phyloP scores from a whole-genome alignment of 1,140 invertebrate genomes.

The Bombus turneri region DNA sequence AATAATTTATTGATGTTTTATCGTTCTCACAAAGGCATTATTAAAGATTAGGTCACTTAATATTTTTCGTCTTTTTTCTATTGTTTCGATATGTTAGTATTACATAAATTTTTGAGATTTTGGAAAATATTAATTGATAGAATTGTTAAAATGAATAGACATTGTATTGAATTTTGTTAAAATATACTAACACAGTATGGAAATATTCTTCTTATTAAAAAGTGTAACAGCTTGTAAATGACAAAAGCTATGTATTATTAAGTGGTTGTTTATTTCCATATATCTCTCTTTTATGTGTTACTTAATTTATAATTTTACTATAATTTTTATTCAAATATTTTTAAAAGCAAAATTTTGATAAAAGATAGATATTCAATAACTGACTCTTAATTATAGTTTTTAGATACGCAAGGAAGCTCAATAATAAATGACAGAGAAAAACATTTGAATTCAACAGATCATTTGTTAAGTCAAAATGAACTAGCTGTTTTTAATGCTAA shows the following conservation, averaged over 20 bases:
- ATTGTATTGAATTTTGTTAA: background rate
- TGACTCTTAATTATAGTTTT: slow-evolving; percentile 59
- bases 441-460: background rate
- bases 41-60: background rate
- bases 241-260: background rate
- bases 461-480: slow-evolving; percentile 18
- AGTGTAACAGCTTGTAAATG: background rate
- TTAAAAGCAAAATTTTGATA: background rate
- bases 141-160: background rate
- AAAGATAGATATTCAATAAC: background rate
- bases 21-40: background rate
- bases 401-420: slow-evolving; percentile 17
- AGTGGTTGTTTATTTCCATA: background rate
- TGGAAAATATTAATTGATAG: background rate
- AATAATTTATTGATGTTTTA: slow-evolving; percentile 10
- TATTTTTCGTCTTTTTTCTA: background rate
- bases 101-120: background rate
- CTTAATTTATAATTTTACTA: background rate
- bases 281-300: too few relatives aligned
- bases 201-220: background rate
- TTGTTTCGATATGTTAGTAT: too few relatives aligned
- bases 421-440: slow-evolving; percentile 11
- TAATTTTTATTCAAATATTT: background rate
- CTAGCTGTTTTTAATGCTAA: background rate
- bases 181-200: background rate